Conservation (phyloP, 2,113 vertebrate species). For the Lepisosteus oculatus region DNA sequence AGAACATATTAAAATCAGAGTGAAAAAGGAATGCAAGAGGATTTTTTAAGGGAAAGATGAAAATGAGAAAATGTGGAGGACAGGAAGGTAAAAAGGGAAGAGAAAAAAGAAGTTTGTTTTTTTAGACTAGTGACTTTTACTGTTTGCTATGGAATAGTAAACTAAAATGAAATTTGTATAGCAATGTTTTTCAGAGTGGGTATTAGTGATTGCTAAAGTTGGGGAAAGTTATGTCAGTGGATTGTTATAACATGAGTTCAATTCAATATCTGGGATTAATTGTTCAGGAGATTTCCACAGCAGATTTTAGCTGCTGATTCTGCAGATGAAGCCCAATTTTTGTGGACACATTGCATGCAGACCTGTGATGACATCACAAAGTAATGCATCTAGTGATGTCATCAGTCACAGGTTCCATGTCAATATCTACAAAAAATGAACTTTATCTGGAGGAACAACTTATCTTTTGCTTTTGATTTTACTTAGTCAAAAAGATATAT, state of each 20-base stretch:
- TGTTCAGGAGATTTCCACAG: constrained; percentile 3
- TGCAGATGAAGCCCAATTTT: constrained; percentile 41
- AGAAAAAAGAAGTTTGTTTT: constrained; percentile 49
- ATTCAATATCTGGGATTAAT: too few species aligned
- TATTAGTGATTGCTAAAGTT: too few species aligned
- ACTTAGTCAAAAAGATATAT: neutral
- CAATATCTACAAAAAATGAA: constrained; percentile 42
- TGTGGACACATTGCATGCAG: constrained; percentile 52
- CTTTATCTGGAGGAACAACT: constrained; percentile 30
- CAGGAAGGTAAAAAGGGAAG: constrained; percentile 39
- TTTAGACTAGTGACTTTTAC: constrained; percentile 42
- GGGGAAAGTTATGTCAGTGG: too few species aligned
- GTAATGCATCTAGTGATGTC: constrained; percentile 63
- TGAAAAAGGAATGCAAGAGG: constrained; percentile 12
- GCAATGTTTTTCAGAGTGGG: too few species aligned
- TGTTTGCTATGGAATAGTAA: neutral
- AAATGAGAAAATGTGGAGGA: constrained; percentile 15
- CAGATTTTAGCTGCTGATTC: constrained; percentile 24
- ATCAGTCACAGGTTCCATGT: constrained; percentile 47
- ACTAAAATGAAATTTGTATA: neutral
- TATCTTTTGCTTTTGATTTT: constrained; percentile 7
- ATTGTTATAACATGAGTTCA: too few species aligned
- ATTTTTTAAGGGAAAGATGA: constrained; percentile 25
- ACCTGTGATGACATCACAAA: constrained; percentile 63
- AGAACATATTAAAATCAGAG: constrained; percentile 28